These are phyloP conservation scores for Litocranius walleri DNA, from an alignment of 2,113 vertebrate genomes.

Conservation along the genomic window DNA sequence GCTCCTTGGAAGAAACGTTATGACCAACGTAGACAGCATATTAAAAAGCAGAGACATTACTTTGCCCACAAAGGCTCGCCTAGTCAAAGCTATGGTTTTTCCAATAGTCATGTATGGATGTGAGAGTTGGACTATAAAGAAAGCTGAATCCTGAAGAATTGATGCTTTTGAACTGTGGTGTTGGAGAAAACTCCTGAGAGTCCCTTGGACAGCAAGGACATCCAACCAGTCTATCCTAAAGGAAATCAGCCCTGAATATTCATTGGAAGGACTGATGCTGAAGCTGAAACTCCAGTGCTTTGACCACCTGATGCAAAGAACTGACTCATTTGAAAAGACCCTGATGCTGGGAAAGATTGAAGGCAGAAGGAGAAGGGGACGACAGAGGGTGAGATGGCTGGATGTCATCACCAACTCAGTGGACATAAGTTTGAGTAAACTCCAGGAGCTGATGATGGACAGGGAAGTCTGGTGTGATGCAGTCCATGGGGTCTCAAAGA, in stretches of 20 bases:
- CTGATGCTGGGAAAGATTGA: neutral
- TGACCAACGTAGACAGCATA: too few species aligned
- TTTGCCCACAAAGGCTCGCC: neutral
- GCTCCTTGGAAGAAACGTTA: too few species aligned
- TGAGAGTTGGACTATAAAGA: neutral
- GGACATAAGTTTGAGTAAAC: neutral
- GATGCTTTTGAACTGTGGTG: neutral
- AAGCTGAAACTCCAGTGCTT: neutral
- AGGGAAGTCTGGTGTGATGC: neutral
- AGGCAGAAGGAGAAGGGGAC: fast-evolving
- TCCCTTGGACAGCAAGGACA: neutral
- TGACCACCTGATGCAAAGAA: neutral
- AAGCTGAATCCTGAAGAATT: neutral
- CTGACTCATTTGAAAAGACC: neutral
- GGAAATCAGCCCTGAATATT: neutral
- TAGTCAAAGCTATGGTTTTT: neutral
- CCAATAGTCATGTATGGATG: neutral
- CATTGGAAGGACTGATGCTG: neutral
- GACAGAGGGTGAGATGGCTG: neutral
- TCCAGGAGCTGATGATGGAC: neutral
- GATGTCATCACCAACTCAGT: neutral
- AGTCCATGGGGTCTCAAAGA: neutral
- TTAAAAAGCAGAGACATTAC: neutral
- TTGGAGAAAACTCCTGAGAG: neutral
- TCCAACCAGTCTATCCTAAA: neutral